Percentiles rank a stretch among this genome's conserved stretches.
These are phyloP conservation scores for Cataglyphis rosenhaueri DNA, from an alignment of 2,888 invertebrate species.

Conservation along the genomic window DNA sequence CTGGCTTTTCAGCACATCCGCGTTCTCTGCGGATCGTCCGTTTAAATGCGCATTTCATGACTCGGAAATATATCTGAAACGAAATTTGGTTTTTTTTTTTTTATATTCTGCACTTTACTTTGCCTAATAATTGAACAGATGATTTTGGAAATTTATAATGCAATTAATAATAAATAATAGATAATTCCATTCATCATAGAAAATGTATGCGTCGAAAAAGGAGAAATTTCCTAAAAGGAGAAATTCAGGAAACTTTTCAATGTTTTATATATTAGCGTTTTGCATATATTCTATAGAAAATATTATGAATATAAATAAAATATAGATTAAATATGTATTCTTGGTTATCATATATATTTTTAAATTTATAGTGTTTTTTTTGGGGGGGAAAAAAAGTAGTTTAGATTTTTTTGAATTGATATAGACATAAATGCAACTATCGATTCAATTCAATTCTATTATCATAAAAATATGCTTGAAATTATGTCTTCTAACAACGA, in stretches of 20 bases:
- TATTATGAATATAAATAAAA: neutral
- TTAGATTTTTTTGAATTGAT: neutral
- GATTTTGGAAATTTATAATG: neutral
- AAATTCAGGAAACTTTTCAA: neutral
- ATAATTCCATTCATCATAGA: neutral
- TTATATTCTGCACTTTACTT: neutral
- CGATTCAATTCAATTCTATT: neutral
- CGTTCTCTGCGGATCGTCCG: conserved; percentile 18
- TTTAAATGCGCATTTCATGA: neutral
- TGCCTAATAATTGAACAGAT: neutral
- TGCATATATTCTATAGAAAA: neutral
- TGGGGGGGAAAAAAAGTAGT: neutral
- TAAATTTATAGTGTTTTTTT: neutral
- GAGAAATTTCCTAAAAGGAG: neutral
- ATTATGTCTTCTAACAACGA: neutral
- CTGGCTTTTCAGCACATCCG: conserved; percentile 41
- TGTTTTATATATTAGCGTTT: neutral
- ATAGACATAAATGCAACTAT: neutral
- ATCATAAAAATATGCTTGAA: neutral
- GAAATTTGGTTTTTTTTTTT: neutral
- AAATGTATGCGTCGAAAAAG: neutral
- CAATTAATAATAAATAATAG: neutral
- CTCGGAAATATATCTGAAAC: neutral
- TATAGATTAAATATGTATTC: neutral
- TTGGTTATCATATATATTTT: neutral